phyloP scores from a whole-genome alignment of 2,113 vertebrate genomes.

The Triplophysa siluroides region DNA sequence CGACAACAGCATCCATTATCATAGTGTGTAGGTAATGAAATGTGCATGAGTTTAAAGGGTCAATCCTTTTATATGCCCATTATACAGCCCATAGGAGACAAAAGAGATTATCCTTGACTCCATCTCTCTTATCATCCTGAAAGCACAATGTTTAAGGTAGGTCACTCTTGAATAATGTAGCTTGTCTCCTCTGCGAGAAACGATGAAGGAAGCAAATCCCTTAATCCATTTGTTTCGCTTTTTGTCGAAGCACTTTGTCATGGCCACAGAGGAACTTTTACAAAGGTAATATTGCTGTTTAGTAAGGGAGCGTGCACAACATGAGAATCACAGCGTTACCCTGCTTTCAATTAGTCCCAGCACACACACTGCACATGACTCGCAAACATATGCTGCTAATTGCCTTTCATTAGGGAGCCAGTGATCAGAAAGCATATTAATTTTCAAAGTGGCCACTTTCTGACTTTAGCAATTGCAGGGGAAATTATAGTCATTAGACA shows the following conservation, averaged over 20 bases:
- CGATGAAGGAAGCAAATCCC: background rate
- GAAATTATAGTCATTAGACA: slow-evolving; percentile 60
- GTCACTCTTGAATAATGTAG: slow-evolving; percentile 18
- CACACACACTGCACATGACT: slow-evolving; percentile 50
- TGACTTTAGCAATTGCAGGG: slow-evolving; percentile 37
- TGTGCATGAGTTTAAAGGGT: background rate
- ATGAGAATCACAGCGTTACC: slow-evolving; percentile 39
- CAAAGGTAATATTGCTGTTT: background rate
- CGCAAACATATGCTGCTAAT: slow-evolving; percentile 66
- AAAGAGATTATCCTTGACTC: slow-evolving; percentile 15
- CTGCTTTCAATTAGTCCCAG: slow-evolving; percentile 53
- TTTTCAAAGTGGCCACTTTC: slow-evolving; percentile 51
- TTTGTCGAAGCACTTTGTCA: background rate
- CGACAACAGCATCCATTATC: background rate
- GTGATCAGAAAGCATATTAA: slow-evolving; percentile 60
- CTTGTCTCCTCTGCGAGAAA: background rate
- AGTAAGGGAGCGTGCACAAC: background rate
- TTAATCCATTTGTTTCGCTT: background rate
- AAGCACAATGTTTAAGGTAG: background rate
- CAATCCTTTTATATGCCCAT: background rate
- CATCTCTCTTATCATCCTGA: slow-evolving; percentile 6
- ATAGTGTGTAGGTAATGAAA: background rate
- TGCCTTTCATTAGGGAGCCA: slow-evolving; percentile 63
- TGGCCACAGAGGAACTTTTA: background rate
- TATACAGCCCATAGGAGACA: slow-evolving; percentile 27